phyloP scores from a whole-genome alignment of 2,888 invertebrate species.

The Celastrina argiolus region DNA sequence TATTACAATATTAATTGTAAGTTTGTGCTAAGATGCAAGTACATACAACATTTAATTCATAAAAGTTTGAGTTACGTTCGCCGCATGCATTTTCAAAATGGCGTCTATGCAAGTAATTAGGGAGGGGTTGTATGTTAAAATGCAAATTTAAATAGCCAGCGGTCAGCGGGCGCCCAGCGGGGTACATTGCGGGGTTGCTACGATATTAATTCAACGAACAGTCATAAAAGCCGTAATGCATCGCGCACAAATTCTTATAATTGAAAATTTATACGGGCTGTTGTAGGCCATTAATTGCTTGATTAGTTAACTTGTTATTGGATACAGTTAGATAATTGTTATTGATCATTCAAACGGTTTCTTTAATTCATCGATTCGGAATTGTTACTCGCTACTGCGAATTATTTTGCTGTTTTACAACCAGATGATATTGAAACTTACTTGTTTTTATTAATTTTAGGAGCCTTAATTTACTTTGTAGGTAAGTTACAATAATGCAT shows the following conservation, averaged over 20 bases:
- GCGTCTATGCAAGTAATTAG: slow-evolving; percentile 45
- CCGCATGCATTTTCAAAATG: slow-evolving; percentile 46
- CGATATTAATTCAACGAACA: slow-evolving; percentile 73
- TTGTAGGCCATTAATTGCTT: slow-evolving; percentile 35
- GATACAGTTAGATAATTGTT: slow-evolving; percentile 18
- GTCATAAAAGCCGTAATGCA: slow-evolving; percentile 54
- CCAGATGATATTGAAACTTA: neutral
- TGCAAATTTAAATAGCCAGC: slow-evolving; percentile 70
- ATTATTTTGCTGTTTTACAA: neutral
- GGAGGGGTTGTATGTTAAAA: slow-evolving; percentile 55
- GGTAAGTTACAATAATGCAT: neutral
- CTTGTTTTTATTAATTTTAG: neutral
- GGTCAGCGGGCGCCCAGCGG: slow-evolving; percentile 56
- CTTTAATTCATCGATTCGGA: neutral
- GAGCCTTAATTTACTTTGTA: neutral
- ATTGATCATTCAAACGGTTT: slow-evolving; percentile 9
- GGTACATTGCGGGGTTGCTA: slow-evolving; percentile 57
- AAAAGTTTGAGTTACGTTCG: slow-evolving; percentile 5
- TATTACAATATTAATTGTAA: too few relatives aligned
- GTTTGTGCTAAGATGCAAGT: too few relatives aligned
- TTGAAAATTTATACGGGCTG: slow-evolving; percentile 71
- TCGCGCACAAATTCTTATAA: slow-evolving; percentile 66
- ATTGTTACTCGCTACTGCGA: neutral
- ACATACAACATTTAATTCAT: neutral
- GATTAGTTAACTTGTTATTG: slow-evolving; percentile 31